These are phyloP conservation scores for Stegana nigrithorax DNA, from an alignment of 2,888 invertebrate species.

Conservation along the genomic window DNA sequence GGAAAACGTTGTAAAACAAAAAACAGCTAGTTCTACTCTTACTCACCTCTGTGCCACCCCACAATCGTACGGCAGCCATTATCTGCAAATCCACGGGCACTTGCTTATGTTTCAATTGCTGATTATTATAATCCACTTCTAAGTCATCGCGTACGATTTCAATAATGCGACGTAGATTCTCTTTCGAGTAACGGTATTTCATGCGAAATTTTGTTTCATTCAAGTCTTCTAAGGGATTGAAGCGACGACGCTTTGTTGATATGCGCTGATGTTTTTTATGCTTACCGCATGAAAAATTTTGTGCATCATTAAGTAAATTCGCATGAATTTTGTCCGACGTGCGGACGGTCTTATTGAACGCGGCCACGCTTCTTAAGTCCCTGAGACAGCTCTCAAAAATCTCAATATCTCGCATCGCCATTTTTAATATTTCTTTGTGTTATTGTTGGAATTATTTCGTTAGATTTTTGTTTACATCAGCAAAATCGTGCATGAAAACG, in stretches of 20 bases:
- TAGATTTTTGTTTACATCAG: neutral
- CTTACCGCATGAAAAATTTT: neutral
- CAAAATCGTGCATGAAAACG: too few relatives aligned
- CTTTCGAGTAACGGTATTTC: conserved; percentile 57
- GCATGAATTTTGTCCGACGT: conserved; percentile 9
- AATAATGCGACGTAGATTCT: conserved; percentile 53
- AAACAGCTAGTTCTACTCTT: conserved; percentile 2
- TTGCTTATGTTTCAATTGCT: conserved; percentile 46
- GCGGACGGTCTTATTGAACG: neutral
- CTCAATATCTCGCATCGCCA: conserved; percentile 43
- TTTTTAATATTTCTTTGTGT: neutral
- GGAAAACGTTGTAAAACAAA: neutral
- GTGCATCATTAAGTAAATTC: conserved; percentile 14
- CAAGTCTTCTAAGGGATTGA: conserved; percentile 53
- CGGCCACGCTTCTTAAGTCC: conserved; percentile 42
- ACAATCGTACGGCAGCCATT: conserved; percentile 52
- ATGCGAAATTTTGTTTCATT: conserved; percentile 52
- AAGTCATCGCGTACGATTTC: conserved; percentile 60
- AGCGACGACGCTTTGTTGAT: conserved; percentile 29
- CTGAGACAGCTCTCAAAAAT: conserved; percentile 43
- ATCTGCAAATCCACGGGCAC: conserved; percentile 60
- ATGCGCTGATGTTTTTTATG: neutral
- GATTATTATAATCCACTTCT: conserved; percentile 45
- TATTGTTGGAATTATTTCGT: neutral
- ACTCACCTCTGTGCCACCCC: conserved; percentile 57